Evolutionary conservation across 2,797 vertebrate species (phyloP).

Genomic region (Cygnus olor): DNA sequence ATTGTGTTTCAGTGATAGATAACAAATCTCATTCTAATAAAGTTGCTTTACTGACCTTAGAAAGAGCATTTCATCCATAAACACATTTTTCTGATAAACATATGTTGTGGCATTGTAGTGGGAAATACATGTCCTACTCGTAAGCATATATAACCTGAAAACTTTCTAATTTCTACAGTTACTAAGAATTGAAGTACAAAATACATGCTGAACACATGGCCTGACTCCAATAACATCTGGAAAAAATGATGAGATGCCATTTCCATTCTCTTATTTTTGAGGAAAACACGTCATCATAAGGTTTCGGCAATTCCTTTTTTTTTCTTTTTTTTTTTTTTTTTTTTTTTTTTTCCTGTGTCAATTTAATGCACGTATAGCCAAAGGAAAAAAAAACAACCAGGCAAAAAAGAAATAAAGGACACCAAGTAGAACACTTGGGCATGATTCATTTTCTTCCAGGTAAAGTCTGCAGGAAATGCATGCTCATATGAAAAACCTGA

Average conservation of each 20-base stretch:
- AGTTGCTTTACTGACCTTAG: not conserved
- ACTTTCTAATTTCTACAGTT: fast-evolving
- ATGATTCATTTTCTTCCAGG: not conserved
- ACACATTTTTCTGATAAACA: not conserved
- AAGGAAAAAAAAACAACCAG: not conserved
- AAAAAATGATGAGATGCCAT: not conserved
- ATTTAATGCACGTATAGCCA: not conserved
- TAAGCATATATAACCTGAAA: not conserved
- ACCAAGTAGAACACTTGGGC: not conserved
- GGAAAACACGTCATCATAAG: not conserved
- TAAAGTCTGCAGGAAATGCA: not conserved
- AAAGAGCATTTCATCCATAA: not conserved
- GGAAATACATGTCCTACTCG: not conserved
- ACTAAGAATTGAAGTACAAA: not conserved
- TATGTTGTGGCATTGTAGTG: not conserved
- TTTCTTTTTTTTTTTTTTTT: not conserved
- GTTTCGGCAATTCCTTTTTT: not conserved
- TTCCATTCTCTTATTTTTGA: not conserved
- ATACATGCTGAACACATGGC: not conserved
- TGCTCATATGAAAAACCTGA: not conserved
- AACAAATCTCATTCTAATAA: not conserved
- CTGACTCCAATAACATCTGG: not conserved
- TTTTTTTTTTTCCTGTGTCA: not conserved
- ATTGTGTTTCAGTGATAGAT: not conserved
- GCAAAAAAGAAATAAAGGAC: not conserved